phyloP scores from a whole-genome alignment of 2,888 invertebrate genomes.

The Ceratothoa steindachneri region DNA sequence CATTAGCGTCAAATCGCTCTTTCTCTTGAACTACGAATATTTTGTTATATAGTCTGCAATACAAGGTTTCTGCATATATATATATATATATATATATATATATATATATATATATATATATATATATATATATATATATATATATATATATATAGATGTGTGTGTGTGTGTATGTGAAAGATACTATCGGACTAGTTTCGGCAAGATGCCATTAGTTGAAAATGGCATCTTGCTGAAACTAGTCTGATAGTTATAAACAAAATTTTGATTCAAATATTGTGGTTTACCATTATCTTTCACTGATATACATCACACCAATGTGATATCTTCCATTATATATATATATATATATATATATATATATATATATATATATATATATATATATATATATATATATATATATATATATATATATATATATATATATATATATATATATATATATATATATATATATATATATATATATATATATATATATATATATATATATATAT shows the following conservation, averaged over 20 bases:
- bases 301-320: no score
- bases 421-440: not conserved
- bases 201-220: no score
- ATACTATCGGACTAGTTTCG: no score
- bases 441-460: not conserved
- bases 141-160: no score
- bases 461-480: not conserved
- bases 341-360: not conserved
- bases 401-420: not conserved
- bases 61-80: no score
- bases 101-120: slow-evolving; percentile 19
- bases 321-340: no score
- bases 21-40: no score
- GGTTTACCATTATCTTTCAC: no score
- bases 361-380: not conserved
- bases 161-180: not conserved
- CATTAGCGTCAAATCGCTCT: no score
- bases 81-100: slow-evolving; percentile 24
- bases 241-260: no score
- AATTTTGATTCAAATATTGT: no score
- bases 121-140: slow-evolving; percentile 7
- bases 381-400: not conserved
- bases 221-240: no score
- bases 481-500: not conserved
- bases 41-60: not conserved